These are phyloP conservation scores for Tetragonula clypearis DNA, from an alignment of 1,140 invertebrate genomes.

Conservation along the genomic window DNA sequence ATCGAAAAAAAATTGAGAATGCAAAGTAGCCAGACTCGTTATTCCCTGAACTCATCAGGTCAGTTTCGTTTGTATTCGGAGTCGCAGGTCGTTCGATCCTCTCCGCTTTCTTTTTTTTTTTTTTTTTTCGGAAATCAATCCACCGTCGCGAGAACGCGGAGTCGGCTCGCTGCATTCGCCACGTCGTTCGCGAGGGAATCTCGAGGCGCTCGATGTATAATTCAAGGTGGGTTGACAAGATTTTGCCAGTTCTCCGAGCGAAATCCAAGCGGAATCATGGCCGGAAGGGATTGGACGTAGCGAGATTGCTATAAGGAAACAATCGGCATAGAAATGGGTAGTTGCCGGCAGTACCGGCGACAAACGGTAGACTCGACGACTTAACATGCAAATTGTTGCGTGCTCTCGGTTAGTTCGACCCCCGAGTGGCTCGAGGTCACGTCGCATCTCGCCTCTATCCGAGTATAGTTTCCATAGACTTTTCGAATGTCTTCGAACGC, in stretches of 20 bases:
- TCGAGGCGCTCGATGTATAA: slow-evolving; percentile 4
- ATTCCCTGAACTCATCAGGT: background rate
- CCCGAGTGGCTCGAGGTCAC: slow-evolving; percentile 22
- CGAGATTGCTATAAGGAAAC: slow-evolving; percentile 66
- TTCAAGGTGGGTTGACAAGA: slow-evolving; percentile 23
- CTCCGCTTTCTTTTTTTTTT: background rate
- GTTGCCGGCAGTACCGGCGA: slow-evolving; percentile 49
- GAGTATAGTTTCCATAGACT: background rate
- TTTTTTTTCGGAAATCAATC: background rate
- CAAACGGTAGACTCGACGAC: slow-evolving; percentile 47
- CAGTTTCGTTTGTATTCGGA: background rate
- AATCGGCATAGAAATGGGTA: slow-evolving; percentile 74
- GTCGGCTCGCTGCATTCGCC: background rate
- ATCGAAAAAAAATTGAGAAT: too few species aligned
- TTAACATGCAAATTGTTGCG: slow-evolving; percentile 65
- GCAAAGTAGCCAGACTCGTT: too few species aligned
- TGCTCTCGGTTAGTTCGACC: slow-evolving; percentile 48
- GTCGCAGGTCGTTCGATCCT: background rate
- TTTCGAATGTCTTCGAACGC: background rate
- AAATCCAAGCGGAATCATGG: background rate
- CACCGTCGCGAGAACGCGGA: background rate
- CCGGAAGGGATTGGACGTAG: slow-evolving; percentile 20
- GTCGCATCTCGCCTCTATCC: background rate
- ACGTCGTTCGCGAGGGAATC: slow-evolving; percentile 9
- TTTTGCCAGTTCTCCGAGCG: background rate